Evolutionary conservation across 2,113 vertebrate species (phyloP).

Genomic region (Notothenia coriiceps): DNA sequence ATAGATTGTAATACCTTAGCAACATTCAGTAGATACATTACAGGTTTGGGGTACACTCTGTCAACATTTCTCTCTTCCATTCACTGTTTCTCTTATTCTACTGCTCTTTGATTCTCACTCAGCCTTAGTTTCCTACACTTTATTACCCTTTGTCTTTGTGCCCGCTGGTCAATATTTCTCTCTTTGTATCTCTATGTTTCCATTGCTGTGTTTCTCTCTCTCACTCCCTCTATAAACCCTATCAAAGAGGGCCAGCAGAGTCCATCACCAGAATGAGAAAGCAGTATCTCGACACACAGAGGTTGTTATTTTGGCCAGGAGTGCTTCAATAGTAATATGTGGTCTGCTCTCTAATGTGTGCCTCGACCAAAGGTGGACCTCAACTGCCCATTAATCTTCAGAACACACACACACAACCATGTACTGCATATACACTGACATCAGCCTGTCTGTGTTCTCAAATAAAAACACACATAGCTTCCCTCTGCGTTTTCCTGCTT

Average conservation of each 20-base stretch:
- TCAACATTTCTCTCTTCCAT: constrained; percentile 45
- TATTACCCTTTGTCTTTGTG: constrained; percentile 55
- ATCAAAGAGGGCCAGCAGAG: constrained; percentile 39
- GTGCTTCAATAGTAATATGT: constrained; percentile 58
- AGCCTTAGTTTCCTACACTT: constrained; percentile 49
- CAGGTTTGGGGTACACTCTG: constrained; percentile 31
- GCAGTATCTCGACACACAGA: constrained; percentile 46
- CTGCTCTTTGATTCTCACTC: constrained; percentile 46
- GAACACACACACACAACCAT: constrained; percentile 14
- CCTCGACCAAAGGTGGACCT: constrained; percentile 56
- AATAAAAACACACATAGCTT: constrained; percentile 34
- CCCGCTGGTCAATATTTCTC: constrained; percentile 59
- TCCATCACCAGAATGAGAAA: constrained; percentile 64
- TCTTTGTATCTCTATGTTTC: constrained; percentile 51
- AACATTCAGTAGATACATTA: constrained; percentile 55
- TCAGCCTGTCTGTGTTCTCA: constrained; percentile 32
- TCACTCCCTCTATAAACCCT: constrained; percentile 21
- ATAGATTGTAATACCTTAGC: constrained; percentile 61
- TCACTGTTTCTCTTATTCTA: constrained; percentile 31
- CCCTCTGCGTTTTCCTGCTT: constrained; percentile 42
- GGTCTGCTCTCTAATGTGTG: constrained; percentile 52
- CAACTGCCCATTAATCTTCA: constrained; percentile 60
- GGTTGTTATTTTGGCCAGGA: constrained; percentile 56
- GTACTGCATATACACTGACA: constrained; percentile 39
- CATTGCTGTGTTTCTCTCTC: constrained; percentile 24